Base-by-base conservation (phyloP, 2,797 vertebrate genomes). In the Ceryle rudis region DNA sequence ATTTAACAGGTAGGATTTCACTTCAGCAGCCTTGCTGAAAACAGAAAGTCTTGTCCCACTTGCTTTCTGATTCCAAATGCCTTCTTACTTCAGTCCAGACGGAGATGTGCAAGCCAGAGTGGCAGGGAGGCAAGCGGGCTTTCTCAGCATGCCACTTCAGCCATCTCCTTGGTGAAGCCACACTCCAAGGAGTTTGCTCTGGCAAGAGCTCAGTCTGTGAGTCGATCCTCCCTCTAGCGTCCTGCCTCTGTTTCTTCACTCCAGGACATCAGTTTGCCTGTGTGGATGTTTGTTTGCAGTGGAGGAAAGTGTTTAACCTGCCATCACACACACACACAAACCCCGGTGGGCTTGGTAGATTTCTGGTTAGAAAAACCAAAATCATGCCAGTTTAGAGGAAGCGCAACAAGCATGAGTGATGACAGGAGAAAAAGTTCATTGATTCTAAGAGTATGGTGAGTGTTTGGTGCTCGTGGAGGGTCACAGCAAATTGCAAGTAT, bases 191-290 rank as follows among this genome's bases (percentile, higher is more conserved):
- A 94, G 71, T 91, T 86, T 57, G 65, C 51, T 91, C 70, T 96
- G 90, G 91, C 92, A 85, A 81, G 83, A 81, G 31, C 70, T 96
- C 73, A 11, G 65, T 67, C 72, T 87, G 74, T 23, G 81, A 89
- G 85, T 58, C 20, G 33, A 89, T 92, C 88, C 88, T 93, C 85
- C 89, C 93, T 83, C 93, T 93, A 92, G 86, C 29, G 88, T 94
- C 86, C 78, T 96, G 94, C 78, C 82, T 89, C 90, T 58, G 77
- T 73, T 75, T 79, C 78, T 86, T 95, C 87, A 46, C 89, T 78
- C 55, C 62, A 51, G 79, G 88, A 78, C 73, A 39, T 42, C 46
- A 31, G 37, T 78, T 49, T 82, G 62, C 11, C 44, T 52, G 75
- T 13, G 0, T 70, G 74, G 1, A 5, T 60, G 66, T 81, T 93